A percentile compares a stretch with the other conserved stretches of the same genome.
These are phyloP conservation scores for Carabus problematicus DNA, from an alignment of 2,888 invertebrate genomes.

Conservation along the genomic window DNA sequence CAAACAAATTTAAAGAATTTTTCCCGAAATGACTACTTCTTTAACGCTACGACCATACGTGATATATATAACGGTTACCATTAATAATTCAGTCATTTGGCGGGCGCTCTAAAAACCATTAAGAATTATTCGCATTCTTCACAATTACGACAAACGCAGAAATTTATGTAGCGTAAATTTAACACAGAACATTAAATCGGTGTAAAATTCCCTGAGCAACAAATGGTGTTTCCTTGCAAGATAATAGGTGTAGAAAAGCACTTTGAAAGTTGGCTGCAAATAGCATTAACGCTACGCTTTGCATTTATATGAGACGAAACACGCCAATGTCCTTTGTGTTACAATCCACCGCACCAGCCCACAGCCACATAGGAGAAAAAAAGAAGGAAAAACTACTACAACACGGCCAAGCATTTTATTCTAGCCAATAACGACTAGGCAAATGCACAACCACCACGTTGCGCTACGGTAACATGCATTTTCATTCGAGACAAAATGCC, in stretches of 20 bases:
- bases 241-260: constrained; percentile 33
- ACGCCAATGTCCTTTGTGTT: constrained; percentile 21
- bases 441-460: constrained; percentile 7
- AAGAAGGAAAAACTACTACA: constrained; percentile 19
- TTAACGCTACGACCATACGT: no score
- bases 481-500: background rate
- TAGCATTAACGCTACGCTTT: constrained; percentile 49
- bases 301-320: constrained; percentile 51
- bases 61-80: no score
- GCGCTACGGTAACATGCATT: constrained; percentile 4
- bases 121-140: constrained; percentile 12
- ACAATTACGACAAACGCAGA: constrained; percentile 21
- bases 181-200: constrained; percentile 26
- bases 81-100: no score
- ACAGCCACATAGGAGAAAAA: background rate
- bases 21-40: no score
- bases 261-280: constrained; percentile 40
- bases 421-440: constrained; percentile 25
- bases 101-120: background rate
- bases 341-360: background rate
- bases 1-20: no score
- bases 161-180: constrained; percentile 34
- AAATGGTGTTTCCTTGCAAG: constrained; percentile 25
- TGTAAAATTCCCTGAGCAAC: constrained; percentile 32
- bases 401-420: constrained; percentile 12